Percentiles rank a stretch among this genome's conserved stretches.
Conservation (phyloP, 2,888 invertebrate species). For the Parelbella ahira region DNA sequence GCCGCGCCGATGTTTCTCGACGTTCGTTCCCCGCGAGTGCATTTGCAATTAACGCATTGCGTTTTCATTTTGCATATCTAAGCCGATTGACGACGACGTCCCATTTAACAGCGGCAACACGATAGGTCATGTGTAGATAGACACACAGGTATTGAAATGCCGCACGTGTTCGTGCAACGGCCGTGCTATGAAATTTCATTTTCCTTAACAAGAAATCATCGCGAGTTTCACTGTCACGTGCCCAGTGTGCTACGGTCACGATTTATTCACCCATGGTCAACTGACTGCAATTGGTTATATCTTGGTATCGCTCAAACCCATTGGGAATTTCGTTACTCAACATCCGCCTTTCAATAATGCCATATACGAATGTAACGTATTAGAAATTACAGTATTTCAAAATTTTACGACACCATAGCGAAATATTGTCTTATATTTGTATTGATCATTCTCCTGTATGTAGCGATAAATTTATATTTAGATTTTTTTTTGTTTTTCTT, state of each 20-base stretch:
- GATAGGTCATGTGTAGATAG: no score
- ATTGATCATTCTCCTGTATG: no score
- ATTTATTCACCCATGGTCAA: conserved; percentile 24
- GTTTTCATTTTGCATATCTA: conserved; percentile 57
- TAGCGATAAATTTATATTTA: no score
- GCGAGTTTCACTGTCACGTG: conserved; percentile 28
- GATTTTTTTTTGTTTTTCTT: no score
- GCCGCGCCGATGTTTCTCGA: conserved; percentile 38
- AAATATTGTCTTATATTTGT: no score
- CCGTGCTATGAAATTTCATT: conserved; percentile 40
- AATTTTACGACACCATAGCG: no score
- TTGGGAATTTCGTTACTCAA: no score
- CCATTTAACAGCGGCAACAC: conserved; percentile 45
- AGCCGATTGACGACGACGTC: conserved; percentile 51
- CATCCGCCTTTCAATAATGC: conserved; percentile 6
- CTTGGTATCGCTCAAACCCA: no score
- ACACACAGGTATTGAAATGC: conserved; percentile 39
- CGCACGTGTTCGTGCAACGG: conserved; percentile 39
- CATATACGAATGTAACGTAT: no score
- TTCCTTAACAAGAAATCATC: conserved; percentile 35
- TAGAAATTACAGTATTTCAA: no score
- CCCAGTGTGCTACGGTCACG: conserved; percentile 19
- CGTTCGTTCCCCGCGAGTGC: conserved; percentile 50
- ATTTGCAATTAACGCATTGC: conserved; percentile 53
- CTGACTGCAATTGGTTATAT: conserved; percentile 2